Base-by-base conservation (phyloP, 2,113 vertebrate genomes). In the Cynopterus brachyotis region DNA sequence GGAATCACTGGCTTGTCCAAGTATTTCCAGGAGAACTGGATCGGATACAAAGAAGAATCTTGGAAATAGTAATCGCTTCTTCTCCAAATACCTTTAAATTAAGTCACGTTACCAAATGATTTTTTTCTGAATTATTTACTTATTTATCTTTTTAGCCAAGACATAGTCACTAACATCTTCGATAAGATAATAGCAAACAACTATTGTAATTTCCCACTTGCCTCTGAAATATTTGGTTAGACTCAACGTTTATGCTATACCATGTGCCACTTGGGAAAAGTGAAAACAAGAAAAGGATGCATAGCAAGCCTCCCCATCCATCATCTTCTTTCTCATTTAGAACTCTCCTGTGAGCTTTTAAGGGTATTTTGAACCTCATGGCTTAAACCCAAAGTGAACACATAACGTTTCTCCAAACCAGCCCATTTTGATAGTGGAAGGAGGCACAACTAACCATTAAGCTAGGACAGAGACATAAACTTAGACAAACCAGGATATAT, bases 1-100 rank as follows among this genome's bases (percentile, higher is more conserved):
- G 57, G 99, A 99, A 97, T 99, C 99, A 89, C 98, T 99, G 95
- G 99, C 99, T 98, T 99, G 98, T 84, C 99, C 99, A 89, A 99
- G 98, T 98, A 99, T 99, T 98, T 99, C 99, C 94, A 99, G 97
- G 91, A 99, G 98, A 81, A 95, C 98, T 78, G 99, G 99, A 96
- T 99, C 99, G 60, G 99, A 99, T 47, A 99, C 98, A 94, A 99
- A 99, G 97, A 99, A 99, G 97, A 99, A 99, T 95, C 99, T 98
- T 32, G 99, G 99, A 97, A 99, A 99, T 4, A 99, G 94, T 42
- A 99, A 94, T 76, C 99, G 98, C 96, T 99, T 99, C 98, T 99
- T 99, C 96, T 99, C 99, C 86, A 99, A 97, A 92, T 99, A 99
- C 62, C 98, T 99, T 98, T 95, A 97, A 97, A 97, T 75, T 45